Conservation (phyloP, 1,140 invertebrate species). For the Eulimnadia texana region DNA sequence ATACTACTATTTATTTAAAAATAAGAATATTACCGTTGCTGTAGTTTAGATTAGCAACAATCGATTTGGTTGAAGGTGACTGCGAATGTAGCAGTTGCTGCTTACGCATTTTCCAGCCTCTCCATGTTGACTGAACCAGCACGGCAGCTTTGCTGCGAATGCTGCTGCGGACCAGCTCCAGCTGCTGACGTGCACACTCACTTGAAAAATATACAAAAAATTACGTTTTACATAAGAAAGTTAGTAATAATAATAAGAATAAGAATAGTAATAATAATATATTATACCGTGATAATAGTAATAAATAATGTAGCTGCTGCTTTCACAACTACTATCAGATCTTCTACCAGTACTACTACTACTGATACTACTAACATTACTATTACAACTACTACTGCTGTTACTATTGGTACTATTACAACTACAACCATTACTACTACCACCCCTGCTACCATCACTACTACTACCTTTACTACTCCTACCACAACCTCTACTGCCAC, state of each 20-base stretch:
- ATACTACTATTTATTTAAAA: too few relatives aligned
- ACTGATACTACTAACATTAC: too few relatives aligned
- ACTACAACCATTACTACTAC: too few relatives aligned
- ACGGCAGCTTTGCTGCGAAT: conserved; percentile 58
- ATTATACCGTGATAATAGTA: background rate
- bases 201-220: conserved; percentile 31
- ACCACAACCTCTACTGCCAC: too few relatives aligned
- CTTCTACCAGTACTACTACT: too few relatives aligned
- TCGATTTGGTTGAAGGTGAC: conserved; percentile 21
- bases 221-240: background rate
- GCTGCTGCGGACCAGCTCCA: conserved; percentile 62
- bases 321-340: too few relatives aligned
- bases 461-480: too few relatives aligned
- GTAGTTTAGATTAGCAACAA: background rate
- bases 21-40: background rate
- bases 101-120: conserved; percentile 55
- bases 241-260: background rate
- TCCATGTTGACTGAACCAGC: conserved; percentile 62
- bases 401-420: too few relatives aligned
- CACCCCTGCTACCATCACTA: too few relatives aligned
- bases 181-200: conserved; percentile 76
- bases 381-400: too few relatives aligned
- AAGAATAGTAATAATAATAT: conserved; percentile 12
- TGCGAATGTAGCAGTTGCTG: conserved; percentile 47
- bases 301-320: too few relatives aligned